A percentile compares a stretch with the other conserved stretches of the same genome.
Evolutionary conservation across 2,888 invertebrate species (phyloP).

Genomic region (Temnothorax unifasciatus): DNA sequence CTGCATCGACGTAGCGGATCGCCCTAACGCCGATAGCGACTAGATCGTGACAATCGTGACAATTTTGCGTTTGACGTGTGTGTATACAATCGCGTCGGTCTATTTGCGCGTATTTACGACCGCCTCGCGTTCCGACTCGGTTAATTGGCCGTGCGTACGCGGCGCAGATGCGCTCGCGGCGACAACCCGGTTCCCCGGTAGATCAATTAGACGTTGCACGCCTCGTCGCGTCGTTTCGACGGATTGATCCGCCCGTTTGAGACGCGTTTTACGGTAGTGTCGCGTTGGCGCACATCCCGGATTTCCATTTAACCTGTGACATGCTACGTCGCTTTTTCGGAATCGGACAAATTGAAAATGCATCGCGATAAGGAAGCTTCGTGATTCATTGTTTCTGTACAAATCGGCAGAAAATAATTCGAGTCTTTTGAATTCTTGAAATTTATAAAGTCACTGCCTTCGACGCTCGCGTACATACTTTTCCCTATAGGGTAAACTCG

Average conservation of each 20-base stretch:
- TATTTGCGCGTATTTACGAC: slow-evolving; percentile 70
- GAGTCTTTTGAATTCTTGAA: neutral
- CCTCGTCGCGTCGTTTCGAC: slow-evolving; percentile 1
- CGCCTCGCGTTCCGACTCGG: slow-evolving; percentile 57
- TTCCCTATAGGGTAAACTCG: no score
- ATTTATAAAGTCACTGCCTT: neutral
- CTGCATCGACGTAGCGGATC: neutral
- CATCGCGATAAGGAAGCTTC: neutral
- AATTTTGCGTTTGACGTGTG: slow-evolving; percentile 59
- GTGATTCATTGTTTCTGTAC: neutral
- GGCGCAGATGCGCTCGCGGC: slow-evolving; percentile 59
- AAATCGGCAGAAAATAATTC: neutral
- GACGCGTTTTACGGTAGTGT: neutral
- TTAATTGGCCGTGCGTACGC: slow-evolving; percentile 69
- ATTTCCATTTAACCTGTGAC: neutral
- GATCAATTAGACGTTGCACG: slow-evolving; percentile 69
- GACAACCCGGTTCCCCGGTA: slow-evolving; percentile 59
- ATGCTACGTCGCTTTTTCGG: neutral
- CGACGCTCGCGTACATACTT: neutral
- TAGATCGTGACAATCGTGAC: slow-evolving; percentile 16
- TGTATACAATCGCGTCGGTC: slow-evolving; percentile 43
- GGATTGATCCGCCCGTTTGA: slow-evolving; percentile 15
- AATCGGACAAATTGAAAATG: neutral
- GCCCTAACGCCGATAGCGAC: neutral
- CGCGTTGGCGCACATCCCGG: neutral